phyloP scores from a whole-genome alignment of 2,113 vertebrate genomes.

The Periophthalmus modestus region DNA sequence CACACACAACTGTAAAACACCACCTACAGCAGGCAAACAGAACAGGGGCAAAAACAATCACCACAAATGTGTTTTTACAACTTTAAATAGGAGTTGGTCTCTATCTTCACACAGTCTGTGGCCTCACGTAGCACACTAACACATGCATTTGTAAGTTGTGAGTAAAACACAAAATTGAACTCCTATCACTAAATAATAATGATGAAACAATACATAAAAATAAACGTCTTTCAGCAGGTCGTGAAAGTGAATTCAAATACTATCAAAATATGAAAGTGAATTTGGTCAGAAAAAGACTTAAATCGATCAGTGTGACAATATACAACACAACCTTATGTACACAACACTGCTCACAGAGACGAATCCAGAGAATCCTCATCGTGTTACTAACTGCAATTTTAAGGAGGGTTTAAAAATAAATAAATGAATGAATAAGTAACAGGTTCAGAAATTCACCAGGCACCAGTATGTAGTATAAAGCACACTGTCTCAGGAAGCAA shows the following conservation, averaged over 20 bases:
- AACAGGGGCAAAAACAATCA: conserved; percentile 30
- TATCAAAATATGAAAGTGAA: not conserved
- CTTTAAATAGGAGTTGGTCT: not conserved
- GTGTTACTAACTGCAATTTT: not conserved
- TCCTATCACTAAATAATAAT: not conserved
- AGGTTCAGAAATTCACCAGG: not conserved
- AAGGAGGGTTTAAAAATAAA: not conserved
- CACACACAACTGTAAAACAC: conserved; percentile 10
- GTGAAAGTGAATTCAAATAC: not conserved
- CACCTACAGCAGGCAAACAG: conserved; percentile 19
- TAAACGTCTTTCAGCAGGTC: not conserved
- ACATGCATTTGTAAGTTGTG: not conserved
- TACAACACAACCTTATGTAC: not conserved
- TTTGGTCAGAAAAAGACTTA: not conserved
- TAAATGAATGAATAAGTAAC: not conserved
- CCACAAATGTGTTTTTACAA: not conserved
- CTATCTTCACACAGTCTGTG: no score
- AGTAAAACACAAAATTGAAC: not conserved
- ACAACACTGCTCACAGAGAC: not conserved
- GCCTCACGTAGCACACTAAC: no score
- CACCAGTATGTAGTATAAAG: no score
- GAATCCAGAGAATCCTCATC: not conserved
- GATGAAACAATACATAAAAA: no score
- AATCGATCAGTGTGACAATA: not conserved
- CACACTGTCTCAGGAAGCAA: not conserved